phyloP scores from a whole-genome alignment of 2,888 invertebrate species.

The Ceraclea dissimilis region DNA sequence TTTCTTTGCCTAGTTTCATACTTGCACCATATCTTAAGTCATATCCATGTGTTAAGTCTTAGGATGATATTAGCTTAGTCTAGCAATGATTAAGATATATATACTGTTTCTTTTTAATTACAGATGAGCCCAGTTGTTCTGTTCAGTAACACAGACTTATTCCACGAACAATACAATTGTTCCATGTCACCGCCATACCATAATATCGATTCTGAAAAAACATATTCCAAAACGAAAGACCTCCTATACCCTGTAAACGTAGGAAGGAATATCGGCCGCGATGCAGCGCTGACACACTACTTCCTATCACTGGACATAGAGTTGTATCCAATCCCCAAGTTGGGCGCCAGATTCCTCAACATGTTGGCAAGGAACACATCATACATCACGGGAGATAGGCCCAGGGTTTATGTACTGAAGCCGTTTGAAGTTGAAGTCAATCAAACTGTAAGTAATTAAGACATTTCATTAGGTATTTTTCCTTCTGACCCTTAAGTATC shows the following conservation, averaged over 20 bases:
- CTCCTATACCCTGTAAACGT: conserved; percentile 72
- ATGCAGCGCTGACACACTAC: conserved; percentile 61
- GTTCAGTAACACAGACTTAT: too few relatives aligned
- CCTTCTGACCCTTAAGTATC: neutral
- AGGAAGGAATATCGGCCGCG: conserved; percentile 69
- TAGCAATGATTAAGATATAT: too few relatives aligned
- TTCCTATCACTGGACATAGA: conserved; percentile 71
- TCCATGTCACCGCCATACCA: too few relatives aligned
- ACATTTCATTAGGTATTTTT: too few relatives aligned
- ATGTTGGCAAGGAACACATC: conserved; percentile 58
- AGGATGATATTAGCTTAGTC: too few relatives aligned
- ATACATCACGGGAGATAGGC: conserved; percentile 40
- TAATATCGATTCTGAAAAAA: too few relatives aligned
- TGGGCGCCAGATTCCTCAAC: conserved; percentile 61
- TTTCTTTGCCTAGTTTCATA: too few relatives aligned
- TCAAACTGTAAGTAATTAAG: conserved; percentile 5
- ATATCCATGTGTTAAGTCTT: too few relatives aligned
- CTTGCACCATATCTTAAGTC: too few relatives aligned
- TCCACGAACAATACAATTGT: too few relatives aligned
- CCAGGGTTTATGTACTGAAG: conserved; percentile 66
- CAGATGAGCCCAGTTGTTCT: too few relatives aligned
- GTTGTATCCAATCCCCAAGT: conserved; percentile 65
- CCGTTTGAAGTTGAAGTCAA: conserved; percentile 67
- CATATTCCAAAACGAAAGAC: conserved; percentile 49
- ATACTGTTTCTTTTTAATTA: too few relatives aligned